phyloP scores from a whole-genome alignment of 1,140 invertebrate species.

The Frieseomelitta varia region DNA sequence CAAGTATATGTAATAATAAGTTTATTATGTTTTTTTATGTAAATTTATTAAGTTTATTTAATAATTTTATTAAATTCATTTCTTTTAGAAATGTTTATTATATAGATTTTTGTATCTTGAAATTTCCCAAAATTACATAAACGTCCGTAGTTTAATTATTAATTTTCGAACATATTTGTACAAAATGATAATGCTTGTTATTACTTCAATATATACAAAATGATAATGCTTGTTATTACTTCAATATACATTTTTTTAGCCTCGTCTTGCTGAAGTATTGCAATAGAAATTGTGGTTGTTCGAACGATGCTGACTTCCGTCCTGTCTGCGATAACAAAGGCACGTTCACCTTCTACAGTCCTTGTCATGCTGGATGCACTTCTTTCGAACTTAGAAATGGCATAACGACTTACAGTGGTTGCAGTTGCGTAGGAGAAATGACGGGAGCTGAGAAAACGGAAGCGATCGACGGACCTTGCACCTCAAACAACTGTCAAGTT shows the following conservation, averaged over 20 bases:
- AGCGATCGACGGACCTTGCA: slow-evolving; percentile 84
- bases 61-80: too few relatives aligned
- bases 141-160: too few relatives aligned
- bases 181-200: too few relatives aligned
- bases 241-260: slow-evolving; percentile 53
- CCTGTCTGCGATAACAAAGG: slow-evolving; percentile 85
- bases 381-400: slow-evolving; percentile 73
- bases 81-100: too few relatives aligned
- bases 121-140: too few relatives aligned
- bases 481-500: slow-evolving; percentile 79
- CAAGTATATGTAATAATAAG: too few relatives aligned
- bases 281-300: slow-evolving; percentile 85
- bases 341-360: slow-evolving; percentile 85
- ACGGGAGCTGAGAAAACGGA: slow-evolving; percentile 67
- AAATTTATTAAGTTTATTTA: too few relatives aligned
- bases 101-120: too few relatives aligned
- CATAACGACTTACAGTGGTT: slow-evolving; percentile 81
- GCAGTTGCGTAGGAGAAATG: slow-evolving; percentile 80
- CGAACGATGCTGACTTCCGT: slow-evolving; percentile 83
- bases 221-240: too few relatives aligned
- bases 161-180: too few relatives aligned
- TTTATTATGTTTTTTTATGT: too few relatives aligned
- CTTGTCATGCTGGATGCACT: slow-evolving; percentile 88
- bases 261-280: slow-evolving; percentile 81
- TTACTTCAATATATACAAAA: not conserved